Evolutionary conservation across 2,888 invertebrate species (phyloP).

Genomic region (Eristalis intricaria): DNA sequence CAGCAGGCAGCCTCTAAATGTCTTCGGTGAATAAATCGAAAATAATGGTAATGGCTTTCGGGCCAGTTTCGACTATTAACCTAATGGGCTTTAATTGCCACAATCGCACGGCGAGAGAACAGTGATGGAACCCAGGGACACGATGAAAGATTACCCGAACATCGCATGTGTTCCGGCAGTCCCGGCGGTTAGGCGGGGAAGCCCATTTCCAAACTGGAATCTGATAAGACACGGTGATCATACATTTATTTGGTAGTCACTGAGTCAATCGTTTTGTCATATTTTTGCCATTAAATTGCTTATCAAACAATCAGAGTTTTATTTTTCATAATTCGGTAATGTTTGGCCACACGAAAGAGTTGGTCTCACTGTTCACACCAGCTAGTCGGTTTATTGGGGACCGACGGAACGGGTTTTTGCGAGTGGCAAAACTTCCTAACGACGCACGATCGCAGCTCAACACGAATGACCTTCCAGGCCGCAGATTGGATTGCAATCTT

Average conservation of each 20-base stretch:
- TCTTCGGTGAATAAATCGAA: slow-evolving; percentile 46
- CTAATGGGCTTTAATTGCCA: slow-evolving; percentile 56
- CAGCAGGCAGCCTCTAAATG: slow-evolving; percentile 43
- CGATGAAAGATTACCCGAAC: slow-evolving; percentile 22
- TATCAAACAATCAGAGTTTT: slow-evolving; percentile 13
- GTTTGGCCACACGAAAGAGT: not conserved
- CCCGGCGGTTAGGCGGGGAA: too few species aligned
- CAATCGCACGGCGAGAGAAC: not conserved
- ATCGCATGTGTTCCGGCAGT: not conserved
- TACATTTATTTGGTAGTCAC: slow-evolving; percentile 12
- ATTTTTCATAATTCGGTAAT: slow-evolving; percentile 7
- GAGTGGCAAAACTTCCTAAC: not conserved
- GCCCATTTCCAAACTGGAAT: not conserved
- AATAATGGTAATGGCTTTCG: slow-evolving; percentile 33
- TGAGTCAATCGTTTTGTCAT: slow-evolving; percentile 20
- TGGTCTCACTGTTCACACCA: too few species aligned
- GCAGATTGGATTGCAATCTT: slow-evolving; percentile 3
- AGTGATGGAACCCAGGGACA: not conserved
- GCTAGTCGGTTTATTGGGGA: not conserved
- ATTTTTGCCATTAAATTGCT: slow-evolving; percentile 16
- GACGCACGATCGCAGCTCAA: slow-evolving; percentile 16
- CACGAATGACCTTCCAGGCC: not conserved
- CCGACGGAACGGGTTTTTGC: not conserved
- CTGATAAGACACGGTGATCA: slow-evolving; percentile 43
- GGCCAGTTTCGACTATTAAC: slow-evolving; percentile 3